A percentile compares a stretch with the other conserved stretches of the same genome.
These are phyloP conservation scores for Hemicentrotus pulcherrimus DNA, from an alignment of 35 echinoderm and acorn worm species.

Conservation along the genomic window DNA sequence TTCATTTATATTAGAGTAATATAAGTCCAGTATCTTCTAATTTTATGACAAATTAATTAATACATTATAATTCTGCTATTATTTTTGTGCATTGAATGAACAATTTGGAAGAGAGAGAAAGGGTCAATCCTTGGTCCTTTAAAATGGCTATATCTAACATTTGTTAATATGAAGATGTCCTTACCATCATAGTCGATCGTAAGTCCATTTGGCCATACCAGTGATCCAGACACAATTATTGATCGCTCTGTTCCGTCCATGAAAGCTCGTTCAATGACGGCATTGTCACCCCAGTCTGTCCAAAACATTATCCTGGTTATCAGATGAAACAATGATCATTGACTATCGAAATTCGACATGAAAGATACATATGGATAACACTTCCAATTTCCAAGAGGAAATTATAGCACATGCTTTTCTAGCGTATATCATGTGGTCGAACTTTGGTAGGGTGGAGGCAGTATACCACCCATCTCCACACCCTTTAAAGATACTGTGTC, in stretches of 20 bases:
- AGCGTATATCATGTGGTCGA: neutral
- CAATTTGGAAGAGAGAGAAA: too few relatives aligned
- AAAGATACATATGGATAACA: neutral
- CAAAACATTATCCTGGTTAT: conserved; percentile 54
- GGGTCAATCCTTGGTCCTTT: too few relatives aligned
- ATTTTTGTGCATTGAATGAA: too few relatives aligned
- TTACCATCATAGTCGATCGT: conserved; percentile 21
- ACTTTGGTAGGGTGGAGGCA: too few relatives aligned
- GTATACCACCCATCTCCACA: too few relatives aligned
- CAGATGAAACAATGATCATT: neutral
- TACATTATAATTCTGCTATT: too few relatives aligned
- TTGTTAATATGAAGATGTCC: neutral
- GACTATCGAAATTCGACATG: neutral
- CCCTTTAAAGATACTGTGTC: too few relatives aligned
- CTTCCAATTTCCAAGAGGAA: neutral
- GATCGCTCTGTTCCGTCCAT: conserved; percentile 6
- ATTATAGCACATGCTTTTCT: neutral
- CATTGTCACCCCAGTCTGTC: conserved; percentile 54
- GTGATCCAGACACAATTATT: neutral
- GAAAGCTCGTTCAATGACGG: conserved; percentile 24
- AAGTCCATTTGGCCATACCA: conserved; percentile 23
- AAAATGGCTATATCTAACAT: too few relatives aligned
- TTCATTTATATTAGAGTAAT: too few relatives aligned
- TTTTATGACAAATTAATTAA: too few relatives aligned
- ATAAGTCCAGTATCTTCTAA: too few relatives aligned